Evolutionary conservation across 2,797 vertebrate genomes (phyloP), one percentile per base, ranked within the genome.

Genomic region (Nyctalus aviator): DNA sequence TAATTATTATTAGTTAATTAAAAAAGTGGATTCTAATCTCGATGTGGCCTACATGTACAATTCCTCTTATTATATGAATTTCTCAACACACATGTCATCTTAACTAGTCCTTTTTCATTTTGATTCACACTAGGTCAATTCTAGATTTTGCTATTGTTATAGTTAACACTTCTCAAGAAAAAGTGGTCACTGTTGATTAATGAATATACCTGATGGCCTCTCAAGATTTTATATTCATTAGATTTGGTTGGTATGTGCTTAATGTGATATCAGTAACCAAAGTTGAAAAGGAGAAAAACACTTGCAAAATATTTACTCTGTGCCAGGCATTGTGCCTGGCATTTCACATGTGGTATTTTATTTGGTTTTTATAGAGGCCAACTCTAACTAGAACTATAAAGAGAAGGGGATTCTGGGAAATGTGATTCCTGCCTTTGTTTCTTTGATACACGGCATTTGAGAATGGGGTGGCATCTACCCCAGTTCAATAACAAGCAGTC

Each of bases 1-100:
- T 88, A 71, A 94, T 94, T 71, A 90, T 86, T 84, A 94, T 84
- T 83, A 78, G 76, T 87, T 94, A 94, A 95, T 96, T 97, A 78
- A 92, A 92, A 93, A 93, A 92, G 30, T 32, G 21, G 53, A 88
- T 88, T 32, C 32, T 93, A 88, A 96, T 96, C 75, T 96, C 83
- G 27, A 90, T 30, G 35, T 93, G 77, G 85, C 83, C 94, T 15
- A 72, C n/a, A 57, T 81, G 50, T 57, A 84, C 66, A 93, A 92
- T 88, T 90, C 85, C 35, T 93, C 69, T 82, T 71, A 59, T 85
- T 84, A 77, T 85, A 48, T 85, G 23, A 94, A 93, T 95, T 96
- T 88, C 25, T 57, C 37, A 94, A 71, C 76, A 90, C 6, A 11
- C 18, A 1, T 88, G 76, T 79, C 69, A 75, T 91, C 18, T 84